phyloP scores from a whole-genome alignment of 2,797 vertebrate species.

The Cirrhinus mrigala region DNA sequence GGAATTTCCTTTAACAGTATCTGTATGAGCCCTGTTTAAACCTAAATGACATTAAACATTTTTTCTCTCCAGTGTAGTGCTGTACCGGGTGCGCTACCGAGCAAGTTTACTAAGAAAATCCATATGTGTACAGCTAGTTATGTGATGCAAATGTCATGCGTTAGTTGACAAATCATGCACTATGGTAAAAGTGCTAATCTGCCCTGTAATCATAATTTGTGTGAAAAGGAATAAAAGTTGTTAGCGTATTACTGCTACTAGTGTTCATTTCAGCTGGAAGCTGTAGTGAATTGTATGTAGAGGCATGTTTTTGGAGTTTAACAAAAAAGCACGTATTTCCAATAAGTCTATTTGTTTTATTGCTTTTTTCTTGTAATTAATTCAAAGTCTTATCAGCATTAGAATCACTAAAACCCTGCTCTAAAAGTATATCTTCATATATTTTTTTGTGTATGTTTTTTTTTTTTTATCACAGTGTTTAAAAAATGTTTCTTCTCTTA shows the following conservation, averaged over 20 bases:
- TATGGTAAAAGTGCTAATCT: too few relatives aligned
- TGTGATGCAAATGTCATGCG: background rate
- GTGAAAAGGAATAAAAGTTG: background rate
- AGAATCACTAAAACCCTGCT: background rate
- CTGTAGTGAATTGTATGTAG: background rate
- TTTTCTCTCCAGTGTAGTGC: background rate
- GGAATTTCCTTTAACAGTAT: too few relatives aligned
- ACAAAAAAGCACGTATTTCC: background rate
- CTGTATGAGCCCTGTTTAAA: too few relatives aligned
- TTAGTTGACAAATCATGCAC: too few relatives aligned
- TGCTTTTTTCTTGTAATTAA: background rate
- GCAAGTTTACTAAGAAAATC: background rate
- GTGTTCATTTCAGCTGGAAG: background rate
- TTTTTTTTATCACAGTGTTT: background rate
- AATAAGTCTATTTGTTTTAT: background rate
- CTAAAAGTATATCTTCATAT: background rate
- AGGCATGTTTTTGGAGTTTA: background rate
- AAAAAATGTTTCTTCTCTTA: background rate
- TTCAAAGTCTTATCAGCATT: background rate
- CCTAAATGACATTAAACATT: too few relatives aligned
- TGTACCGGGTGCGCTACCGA: background rate
- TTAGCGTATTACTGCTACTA: background rate
- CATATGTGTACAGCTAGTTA: background rate
- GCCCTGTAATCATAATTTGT: background rate
- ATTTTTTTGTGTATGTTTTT: too few relatives aligned